A percentile compares a stretch with the other conserved stretches of the same genome.
These are phyloP conservation scores for Paracentrotus lividus DNA, from an alignment of 53 echinoderm and acorn worm genomes.

Conservation along the genomic window DNA sequence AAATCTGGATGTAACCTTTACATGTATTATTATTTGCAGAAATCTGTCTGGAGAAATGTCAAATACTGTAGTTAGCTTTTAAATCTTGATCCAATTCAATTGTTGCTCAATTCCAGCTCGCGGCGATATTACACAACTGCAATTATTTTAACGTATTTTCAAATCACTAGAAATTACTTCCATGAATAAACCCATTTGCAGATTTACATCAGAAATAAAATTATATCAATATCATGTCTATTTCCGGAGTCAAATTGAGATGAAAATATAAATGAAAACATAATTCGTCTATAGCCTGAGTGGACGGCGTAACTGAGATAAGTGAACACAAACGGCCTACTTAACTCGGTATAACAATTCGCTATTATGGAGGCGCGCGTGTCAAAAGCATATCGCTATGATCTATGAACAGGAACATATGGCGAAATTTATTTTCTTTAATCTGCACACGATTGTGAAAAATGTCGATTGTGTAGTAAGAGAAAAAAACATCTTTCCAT, in stretches of 20 bases:
- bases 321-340: constrained; percentile 21
- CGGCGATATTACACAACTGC: background rate
- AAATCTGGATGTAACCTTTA: too few species aligned
- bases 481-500: background rate
- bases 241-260: background rate
- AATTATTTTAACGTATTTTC: background rate
- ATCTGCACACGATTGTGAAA: background rate
- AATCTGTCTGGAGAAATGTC: background rate
- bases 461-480: background rate
- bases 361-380: constrained; percentile 8
- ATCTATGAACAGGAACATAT: constrained; percentile 15
- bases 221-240: background rate
- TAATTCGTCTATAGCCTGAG: constrained; percentile 43
- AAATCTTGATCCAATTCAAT: background rate
- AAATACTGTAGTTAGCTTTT: background rate
- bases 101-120: background rate
- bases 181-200: background rate
- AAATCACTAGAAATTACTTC: background rate
- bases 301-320: background rate
- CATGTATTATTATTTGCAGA: too few species aligned
- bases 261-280: background rate
- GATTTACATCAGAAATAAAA: background rate
- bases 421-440: constrained; percentile 18
- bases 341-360: constrained; percentile 17
- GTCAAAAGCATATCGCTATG: background rate